A percentile compares a stretch with the other conserved stretches of the same genome.
Conservation (phyloP, 2,888 invertebrate genomes). For the Drosophila barbarae region DNA sequence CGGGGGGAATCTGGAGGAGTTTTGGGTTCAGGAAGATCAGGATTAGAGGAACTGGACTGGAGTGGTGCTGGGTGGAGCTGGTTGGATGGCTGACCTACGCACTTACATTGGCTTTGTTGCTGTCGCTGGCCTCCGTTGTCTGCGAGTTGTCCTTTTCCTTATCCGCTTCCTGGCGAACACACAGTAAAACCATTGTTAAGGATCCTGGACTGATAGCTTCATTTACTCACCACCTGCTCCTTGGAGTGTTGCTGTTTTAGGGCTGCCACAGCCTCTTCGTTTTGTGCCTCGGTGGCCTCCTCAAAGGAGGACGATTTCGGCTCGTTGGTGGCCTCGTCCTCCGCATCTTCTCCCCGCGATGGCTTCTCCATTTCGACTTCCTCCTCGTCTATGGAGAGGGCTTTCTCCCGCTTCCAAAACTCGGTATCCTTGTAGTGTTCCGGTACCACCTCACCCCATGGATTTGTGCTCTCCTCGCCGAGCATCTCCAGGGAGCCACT, state of each 20-base stretch:
- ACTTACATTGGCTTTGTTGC: constrained; percentile 76
- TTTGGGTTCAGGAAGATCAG: not conserved
- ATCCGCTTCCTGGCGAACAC: constrained; percentile 13
- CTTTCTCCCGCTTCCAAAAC: constrained; percentile 78
- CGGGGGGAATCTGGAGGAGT: not conserved
- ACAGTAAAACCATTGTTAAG: constrained; percentile 6
- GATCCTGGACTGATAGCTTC: not conserved
- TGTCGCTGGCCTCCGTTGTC: constrained; percentile 50
- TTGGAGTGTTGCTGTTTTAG: constrained; percentile 69
- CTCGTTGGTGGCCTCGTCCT: constrained; percentile 57
- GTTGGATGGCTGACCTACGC: constrained; percentile 23
- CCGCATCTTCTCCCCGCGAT: constrained; percentile 55
- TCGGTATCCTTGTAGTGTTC: constrained; percentile 78
- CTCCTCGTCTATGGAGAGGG: constrained; percentile 78
- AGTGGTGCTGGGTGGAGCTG: not conserved
- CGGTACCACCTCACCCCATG: constrained; percentile 78
- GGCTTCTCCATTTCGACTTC: constrained; percentile 62
- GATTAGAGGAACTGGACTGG: constrained; percentile 1
- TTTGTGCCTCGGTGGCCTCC: constrained; percentile 77
- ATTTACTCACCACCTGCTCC: constrained; percentile 69
- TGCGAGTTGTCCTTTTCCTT: constrained; percentile 41
- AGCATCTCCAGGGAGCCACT: constrained; percentile 74
- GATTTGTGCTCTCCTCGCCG: constrained; percentile 74
- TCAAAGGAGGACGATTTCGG: constrained; percentile 78
- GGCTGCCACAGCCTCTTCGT: constrained; percentile 71